These are phyloP conservation scores for Leptinotarsa peninsularis DNA, from an alignment of 2,888 invertebrate genomes.

Conservation along the genomic window DNA sequence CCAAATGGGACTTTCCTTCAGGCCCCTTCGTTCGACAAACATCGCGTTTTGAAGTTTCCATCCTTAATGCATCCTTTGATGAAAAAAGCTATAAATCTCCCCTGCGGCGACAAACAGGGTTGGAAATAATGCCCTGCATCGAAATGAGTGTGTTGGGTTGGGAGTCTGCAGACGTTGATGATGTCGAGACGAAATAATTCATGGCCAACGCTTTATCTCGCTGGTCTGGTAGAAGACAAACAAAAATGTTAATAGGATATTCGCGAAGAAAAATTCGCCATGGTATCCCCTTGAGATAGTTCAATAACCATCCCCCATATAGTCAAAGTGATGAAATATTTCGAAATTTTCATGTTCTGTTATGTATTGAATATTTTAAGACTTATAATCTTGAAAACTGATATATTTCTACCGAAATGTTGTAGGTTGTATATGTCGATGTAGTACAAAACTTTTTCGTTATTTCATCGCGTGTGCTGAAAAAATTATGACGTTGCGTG, in stretches of 20 bases:
- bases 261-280: not conserved
- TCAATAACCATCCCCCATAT: not conserved
- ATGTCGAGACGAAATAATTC: conserved; percentile 42
- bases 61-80: conserved; percentile 43
- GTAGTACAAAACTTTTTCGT: too few relatives aligned
- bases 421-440: too few relatives aligned
- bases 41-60: conserved; percentile 27
- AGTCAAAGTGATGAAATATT: not conserved
- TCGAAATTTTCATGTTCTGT: not conserved
- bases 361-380: too few relatives aligned
- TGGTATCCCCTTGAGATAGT: not conserved
- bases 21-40: conserved; percentile 20
- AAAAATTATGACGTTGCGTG: too few relatives aligned
- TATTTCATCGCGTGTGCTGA: too few relatives aligned
- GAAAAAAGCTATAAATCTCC: conserved; percentile 46
- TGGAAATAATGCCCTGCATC: conserved; percentile 41
- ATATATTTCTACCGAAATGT: too few relatives aligned
- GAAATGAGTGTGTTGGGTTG: conserved; percentile 34
- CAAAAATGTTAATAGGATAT: conserved; percentile 39
- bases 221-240: conserved; percentile 30
- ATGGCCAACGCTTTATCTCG: conserved; percentile 33
- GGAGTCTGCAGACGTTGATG: conserved; percentile 36
- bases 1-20: not conserved
- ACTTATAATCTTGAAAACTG: too few relatives aligned
- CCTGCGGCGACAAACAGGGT: conserved; percentile 43